Evolutionary conservation across 2,113 vertebrate species (phyloP).

Genomic region (Tauraco erythrolophus): DNA sequence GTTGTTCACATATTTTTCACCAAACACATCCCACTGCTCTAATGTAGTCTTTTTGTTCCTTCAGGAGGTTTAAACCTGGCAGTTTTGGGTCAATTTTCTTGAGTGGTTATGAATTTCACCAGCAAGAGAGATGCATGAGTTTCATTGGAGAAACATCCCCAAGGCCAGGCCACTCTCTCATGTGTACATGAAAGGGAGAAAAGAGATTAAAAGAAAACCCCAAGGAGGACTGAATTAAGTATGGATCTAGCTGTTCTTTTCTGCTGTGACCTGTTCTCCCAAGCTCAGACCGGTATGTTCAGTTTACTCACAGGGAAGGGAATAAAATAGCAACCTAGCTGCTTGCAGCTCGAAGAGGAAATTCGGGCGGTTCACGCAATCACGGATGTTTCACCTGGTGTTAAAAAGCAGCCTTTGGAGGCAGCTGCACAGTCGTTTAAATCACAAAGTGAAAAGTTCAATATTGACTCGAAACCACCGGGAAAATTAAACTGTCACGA

Average conservation of each 20-base stretch:
- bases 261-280: not conserved
- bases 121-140: not conserved
- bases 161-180: not conserved
- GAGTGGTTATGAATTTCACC: not conserved
- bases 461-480: not conserved
- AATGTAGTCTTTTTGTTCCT: not conserved
- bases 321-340: not conserved
- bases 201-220: not conserved
- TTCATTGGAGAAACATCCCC: not conserved
- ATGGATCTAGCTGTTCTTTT: not conserved
- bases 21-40: not conserved
- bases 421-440: not conserved
- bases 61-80: not conserved
- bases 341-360: not conserved
- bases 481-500: not conserved
- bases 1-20: not conserved
- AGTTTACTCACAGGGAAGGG: not conserved
- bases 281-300: not conserved
- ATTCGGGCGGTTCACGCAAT: not conserved
- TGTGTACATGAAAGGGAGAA: not conserved
- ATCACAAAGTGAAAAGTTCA: not conserved
- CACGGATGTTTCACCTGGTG: not conserved
- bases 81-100: not conserved
- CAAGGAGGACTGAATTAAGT: not conserved
- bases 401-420: not conserved